These are phyloP conservation scores for Apamea epomidion DNA, from an alignment of 2,888 invertebrate species.

Conservation along the genomic window DNA sequence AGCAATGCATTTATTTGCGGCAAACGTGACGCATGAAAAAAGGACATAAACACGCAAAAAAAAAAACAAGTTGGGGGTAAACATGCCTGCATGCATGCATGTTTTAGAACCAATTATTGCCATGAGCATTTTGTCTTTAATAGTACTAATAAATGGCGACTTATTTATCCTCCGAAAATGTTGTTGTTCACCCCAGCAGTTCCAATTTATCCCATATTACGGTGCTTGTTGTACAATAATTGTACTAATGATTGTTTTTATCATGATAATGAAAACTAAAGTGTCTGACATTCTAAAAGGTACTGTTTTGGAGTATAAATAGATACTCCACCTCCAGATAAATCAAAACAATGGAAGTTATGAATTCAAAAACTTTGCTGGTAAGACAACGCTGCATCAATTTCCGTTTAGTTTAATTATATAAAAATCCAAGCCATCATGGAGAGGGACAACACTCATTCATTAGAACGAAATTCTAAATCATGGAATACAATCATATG, in stretches of 20 bases:
- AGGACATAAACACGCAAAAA: no score
- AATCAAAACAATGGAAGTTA: conserved; percentile 29
- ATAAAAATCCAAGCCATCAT: background rate
- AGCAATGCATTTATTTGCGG: no score
- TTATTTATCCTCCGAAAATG: background rate
- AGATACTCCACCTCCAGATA: background rate
- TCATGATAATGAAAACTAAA: background rate
- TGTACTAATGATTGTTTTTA: conserved; percentile 6
- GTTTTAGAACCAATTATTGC: conserved; percentile 2
- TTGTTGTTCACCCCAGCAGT: conserved; percentile 28
- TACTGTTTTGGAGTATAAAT: conserved; percentile 30
- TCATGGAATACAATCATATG: conserved; percentile 13
- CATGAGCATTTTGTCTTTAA: background rate
- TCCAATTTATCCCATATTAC: conserved; percentile 18
- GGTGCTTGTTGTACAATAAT: conserved; percentile 17
- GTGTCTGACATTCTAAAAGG: conserved; percentile 13
- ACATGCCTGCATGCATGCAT: no score
- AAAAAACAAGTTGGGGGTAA: no score
- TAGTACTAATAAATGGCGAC: background rate
- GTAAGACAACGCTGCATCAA: conserved; percentile 34
- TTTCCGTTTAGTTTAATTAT: background rate
- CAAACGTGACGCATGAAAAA: no score
- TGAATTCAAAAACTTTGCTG: conserved; percentile 17
- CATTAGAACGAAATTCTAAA: conserved; percentile 4
- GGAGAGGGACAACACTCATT: background rate